Evolutionary conservation across 2,797 vertebrate species (phyloP).

Genomic region (Valencia hispanica): DNA sequence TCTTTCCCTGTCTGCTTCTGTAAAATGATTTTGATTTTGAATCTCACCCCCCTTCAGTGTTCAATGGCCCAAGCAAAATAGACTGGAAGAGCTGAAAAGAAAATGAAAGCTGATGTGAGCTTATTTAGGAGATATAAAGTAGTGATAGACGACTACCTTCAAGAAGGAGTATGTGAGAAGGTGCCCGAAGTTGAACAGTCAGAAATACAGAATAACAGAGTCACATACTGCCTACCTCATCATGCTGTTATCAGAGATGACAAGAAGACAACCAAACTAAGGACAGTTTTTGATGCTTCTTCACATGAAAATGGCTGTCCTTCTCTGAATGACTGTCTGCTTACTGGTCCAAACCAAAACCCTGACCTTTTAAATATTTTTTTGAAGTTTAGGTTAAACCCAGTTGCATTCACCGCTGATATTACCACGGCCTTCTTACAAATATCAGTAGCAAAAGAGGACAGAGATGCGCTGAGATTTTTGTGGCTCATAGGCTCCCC

Average conservation of each 20-base stretch:
- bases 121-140: conserved; percentile 20
- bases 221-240: conserved; percentile 21
- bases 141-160: conserved; percentile 13
- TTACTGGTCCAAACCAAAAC: neutral
- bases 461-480: too few species aligned
- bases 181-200: neutral
- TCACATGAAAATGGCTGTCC: neutral
- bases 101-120: too few species aligned
- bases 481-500: too few species aligned
- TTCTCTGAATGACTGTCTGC: neutral
- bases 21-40: too few species aligned
- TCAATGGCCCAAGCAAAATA: too few species aligned
- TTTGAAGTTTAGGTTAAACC: conserved; percentile 3
- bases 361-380: neutral
- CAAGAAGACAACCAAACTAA: conserved; percentile 12
- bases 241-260: conserved; percentile 22
- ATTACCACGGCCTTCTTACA: conserved; percentile 25
- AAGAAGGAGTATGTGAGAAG: conserved; percentile 20
- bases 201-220: neutral
- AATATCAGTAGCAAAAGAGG: conserved; percentile 14
- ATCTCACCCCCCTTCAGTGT: too few species aligned
- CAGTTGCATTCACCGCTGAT: conserved; percentile 8
- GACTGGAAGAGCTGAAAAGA: too few species aligned
- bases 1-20: too few species aligned
- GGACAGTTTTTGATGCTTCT: conserved; percentile 39